Percentiles rank a stretch among this genome's conserved stretches.
Evolutionary conservation across 64 coral and sea anemone genomes (phyloP).

Genomic region (Trachythela sp.): DNA sequence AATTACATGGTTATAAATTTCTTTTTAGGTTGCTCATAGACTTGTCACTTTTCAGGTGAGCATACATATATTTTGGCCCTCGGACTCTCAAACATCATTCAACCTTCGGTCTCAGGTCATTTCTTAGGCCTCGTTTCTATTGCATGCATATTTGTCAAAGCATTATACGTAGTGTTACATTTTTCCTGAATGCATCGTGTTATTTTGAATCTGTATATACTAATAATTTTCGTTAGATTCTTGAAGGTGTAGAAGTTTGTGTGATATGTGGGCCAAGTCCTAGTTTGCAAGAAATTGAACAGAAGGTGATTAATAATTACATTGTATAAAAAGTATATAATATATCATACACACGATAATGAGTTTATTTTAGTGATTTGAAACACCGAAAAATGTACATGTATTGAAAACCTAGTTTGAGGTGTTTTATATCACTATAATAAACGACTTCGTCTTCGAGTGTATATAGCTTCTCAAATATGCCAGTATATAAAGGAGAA

Average conservation of each 20-base stretch:
- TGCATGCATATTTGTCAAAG: no score
- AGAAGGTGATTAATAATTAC: slow-evolving; percentile 47
- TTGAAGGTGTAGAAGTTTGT: slow-evolving; percentile 92
- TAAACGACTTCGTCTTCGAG: not conserved
- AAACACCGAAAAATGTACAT: not conserved
- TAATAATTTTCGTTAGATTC: slow-evolving; percentile 51
- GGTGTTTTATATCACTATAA: not conserved
- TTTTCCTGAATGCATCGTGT: no score
- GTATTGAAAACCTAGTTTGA: not conserved
- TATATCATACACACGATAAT: no score
- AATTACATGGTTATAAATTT: no score
- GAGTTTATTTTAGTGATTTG: no score
- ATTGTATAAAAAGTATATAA: not conserved
- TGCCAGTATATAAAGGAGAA: not conserved
- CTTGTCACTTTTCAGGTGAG: slow-evolving; percentile 92
- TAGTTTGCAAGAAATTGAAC: slow-evolving; percentile 75
- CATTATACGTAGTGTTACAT: no score
- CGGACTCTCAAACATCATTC: no score
- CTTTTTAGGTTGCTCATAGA: slow-evolving; percentile 74
- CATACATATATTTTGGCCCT: not conserved
- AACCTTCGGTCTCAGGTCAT: no score
- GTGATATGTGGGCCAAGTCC: slow-evolving; percentile 93
- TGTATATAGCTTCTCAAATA: not conserved
- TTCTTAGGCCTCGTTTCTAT: not conserved
- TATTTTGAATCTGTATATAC: no score